phyloP scores from a whole-genome alignment of 2,888 invertebrate species.

The Mesorhabditis spiculigera region DNA sequence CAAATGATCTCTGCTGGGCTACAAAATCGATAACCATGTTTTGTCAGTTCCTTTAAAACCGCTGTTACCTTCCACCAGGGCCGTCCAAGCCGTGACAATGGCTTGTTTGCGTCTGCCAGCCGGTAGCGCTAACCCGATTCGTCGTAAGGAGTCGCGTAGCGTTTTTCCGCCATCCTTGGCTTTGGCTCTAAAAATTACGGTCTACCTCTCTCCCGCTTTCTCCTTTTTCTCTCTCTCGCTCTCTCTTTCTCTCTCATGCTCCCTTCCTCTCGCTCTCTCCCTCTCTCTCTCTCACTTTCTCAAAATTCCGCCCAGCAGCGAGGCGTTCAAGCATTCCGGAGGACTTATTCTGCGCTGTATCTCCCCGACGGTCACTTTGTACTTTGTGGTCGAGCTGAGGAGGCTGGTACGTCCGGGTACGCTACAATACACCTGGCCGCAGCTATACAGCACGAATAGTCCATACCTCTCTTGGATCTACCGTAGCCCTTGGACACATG shows the following conservation, averaged over 20 bases:
- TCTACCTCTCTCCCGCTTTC: neutral
- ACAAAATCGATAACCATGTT: no score
- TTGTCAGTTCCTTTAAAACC: no score
- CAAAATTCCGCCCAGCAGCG: slow-evolving; percentile 90
- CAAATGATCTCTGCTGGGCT: no score
- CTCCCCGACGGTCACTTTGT: slow-evolving; percentile 99
- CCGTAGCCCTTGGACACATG: slow-evolving; percentile 13
- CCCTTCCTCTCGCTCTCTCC: slow-evolving; percentile 68
- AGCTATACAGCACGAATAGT: neutral
- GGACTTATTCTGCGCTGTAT: slow-evolving; percentile 86
- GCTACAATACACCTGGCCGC: slow-evolving; percentile 86
- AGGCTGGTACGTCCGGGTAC: slow-evolving; percentile 94
- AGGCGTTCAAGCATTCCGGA: slow-evolving; percentile 97
- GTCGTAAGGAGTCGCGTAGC: slow-evolving; percentile 91
- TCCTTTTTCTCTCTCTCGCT: neutral
- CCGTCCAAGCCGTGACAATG: slow-evolving; percentile 67
- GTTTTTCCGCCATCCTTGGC: slow-evolving; percentile 98
- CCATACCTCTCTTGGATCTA: slow-evolving; percentile 7
- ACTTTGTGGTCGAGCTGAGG: slow-evolving; percentile 96
- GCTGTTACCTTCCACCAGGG: slow-evolving; percentile 85
- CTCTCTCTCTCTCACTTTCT: slow-evolving; percentile 69
- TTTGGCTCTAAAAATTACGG: slow-evolving; percentile 78
- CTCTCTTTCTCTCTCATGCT: neutral
- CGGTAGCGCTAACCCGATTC: slow-evolving; percentile 93
- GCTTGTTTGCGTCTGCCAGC: slow-evolving; percentile 93